A percentile compares a stretch with the other conserved stretches of the same genome.
These are phyloP conservation scores for Thera obeliscata DNA, from an alignment of 2,888 invertebrate genomes.

Conservation along the genomic window DNA sequence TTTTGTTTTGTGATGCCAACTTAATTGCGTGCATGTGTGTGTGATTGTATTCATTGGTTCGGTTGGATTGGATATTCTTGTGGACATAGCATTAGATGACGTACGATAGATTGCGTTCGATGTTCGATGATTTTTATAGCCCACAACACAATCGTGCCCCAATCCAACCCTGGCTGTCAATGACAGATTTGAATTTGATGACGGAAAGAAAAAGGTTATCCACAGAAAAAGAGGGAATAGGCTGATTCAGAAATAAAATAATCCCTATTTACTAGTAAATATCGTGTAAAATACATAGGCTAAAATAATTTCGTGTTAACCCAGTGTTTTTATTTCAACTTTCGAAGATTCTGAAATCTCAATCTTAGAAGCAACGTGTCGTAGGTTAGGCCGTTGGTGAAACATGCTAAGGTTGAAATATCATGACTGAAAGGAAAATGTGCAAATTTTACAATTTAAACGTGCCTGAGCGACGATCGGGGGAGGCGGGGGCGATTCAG, in stretches of 20 bases:
- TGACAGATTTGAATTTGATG: conserved; percentile 83
- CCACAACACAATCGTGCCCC: too few species aligned
- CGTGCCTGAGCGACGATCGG: conserved; percentile 80
- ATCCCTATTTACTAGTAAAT: conserved; percentile 53
- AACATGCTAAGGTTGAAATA: conserved; percentile 82
- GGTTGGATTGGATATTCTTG: too few species aligned
- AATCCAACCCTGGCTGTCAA: conserved; percentile 60
- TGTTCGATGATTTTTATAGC: too few species aligned
- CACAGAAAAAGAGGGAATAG: conserved; percentile 80
- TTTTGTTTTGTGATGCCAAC: too few species aligned
- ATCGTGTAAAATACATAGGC: conserved; percentile 52
- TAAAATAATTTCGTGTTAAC: conserved; percentile 56
- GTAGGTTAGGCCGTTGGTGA: conserved; percentile 82
- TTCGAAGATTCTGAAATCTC: conserved; percentile 60
- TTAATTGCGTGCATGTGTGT: too few species aligned
- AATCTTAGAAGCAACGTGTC: conserved; percentile 75
- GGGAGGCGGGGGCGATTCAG: conserved; percentile 65
- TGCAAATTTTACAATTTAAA: conserved; percentile 84
- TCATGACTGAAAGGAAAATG: conserved; percentile 84
- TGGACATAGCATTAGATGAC: too few species aligned
- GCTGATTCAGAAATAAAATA: conserved; percentile 62
- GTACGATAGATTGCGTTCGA: too few species aligned
- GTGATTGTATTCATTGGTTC: too few species aligned
- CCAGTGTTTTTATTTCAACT: conserved; percentile 55
- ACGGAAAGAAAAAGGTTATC: conserved; percentile 84